A percentile compares a stretch with the other conserved stretches of the same genome.
phyloP scores from a whole-genome alignment of 1,140 invertebrate species.

The Calliopsis andreniformis region DNA sequence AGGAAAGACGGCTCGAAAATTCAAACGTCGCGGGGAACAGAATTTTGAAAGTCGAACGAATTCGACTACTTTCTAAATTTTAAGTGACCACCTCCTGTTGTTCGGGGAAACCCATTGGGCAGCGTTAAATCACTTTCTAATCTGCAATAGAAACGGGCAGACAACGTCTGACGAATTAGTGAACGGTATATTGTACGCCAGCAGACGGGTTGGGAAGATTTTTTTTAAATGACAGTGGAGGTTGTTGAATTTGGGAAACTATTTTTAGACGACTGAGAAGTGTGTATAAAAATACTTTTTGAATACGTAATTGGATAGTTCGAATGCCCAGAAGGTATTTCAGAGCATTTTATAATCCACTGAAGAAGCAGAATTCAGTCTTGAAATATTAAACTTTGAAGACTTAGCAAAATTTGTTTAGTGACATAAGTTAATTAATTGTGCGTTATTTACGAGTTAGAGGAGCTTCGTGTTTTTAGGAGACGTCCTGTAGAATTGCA shows the following conservation, averaged over 20 bases:
- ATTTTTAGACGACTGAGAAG: not conserved
- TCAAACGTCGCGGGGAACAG: not conserved
- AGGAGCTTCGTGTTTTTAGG: too few species aligned
- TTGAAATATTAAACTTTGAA: too few species aligned
- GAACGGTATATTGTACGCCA: conserved; percentile 5
- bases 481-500: conserved; percentile 7
- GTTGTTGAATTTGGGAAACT: not conserved
- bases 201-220: not conserved
- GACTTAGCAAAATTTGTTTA: too few species aligned
- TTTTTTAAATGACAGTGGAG: not conserved
- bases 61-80: conserved; percentile 49
- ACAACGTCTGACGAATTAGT: conserved; percentile 13
- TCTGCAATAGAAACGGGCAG: conserved; percentile 22
- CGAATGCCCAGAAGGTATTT: too few species aligned
- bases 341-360: too few species aligned
- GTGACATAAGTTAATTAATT: too few species aligned
- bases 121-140: conserved; percentile 40
- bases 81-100: conserved; percentile 19
- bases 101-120: not conserved
- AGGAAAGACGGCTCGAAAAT: not conserved
- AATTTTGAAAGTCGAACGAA: conserved; percentile 28
- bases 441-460: too few species aligned
- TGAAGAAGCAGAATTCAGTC: too few species aligned
- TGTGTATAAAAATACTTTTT: not conserved
- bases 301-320: too few species aligned